A percentile compares a stretch with the other conserved stretches of the same genome.
Evolutionary conservation across 2,888 invertebrate species (phyloP).

Genomic region (Lochmaea capreae): DNA sequence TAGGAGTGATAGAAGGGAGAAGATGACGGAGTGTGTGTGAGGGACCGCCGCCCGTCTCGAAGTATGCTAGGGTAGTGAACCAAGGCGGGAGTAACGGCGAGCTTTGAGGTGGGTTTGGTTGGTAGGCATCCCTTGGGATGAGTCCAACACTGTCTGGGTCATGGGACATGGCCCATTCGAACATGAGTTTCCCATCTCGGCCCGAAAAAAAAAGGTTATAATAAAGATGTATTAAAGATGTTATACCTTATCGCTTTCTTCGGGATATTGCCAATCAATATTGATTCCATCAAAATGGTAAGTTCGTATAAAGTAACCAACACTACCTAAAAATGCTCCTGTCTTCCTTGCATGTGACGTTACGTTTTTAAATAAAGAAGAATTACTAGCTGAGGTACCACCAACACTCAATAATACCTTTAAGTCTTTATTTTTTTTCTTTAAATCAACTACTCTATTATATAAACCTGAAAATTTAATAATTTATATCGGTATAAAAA

Average conservation of each 20-base stretch:
- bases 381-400: conserved; percentile 49
- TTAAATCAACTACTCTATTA: conserved; percentile 47
- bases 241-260: conserved; percentile 46
- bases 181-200: too few species aligned
- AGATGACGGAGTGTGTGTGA: too few species aligned
- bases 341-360: conserved; percentile 47
- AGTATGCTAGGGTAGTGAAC: too few species aligned
- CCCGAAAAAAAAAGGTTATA: too few species aligned
- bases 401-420: conserved; percentile 53
- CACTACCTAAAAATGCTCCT: conserved; percentile 50
- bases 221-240: too few species aligned
- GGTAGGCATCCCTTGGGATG: too few species aligned
- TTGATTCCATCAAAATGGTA: conserved; percentile 55
- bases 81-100: too few species aligned
- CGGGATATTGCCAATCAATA: conserved; percentile 55
- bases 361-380: conserved; percentile 45
- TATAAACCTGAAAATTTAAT: conserved; percentile 46
- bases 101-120: too few species aligned
- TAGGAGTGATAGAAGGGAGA: too few species aligned
- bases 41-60: too few species aligned
- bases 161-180: too few species aligned
- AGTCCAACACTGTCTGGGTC: too few species aligned
- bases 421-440: conserved; percentile 49
- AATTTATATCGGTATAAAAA: not conserved
- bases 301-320: conserved; percentile 47